These are phyloP conservation scores for Sterna hirundo DNA, from an alignment of 2,113 vertebrate species.

Conservation along the genomic window DNA sequence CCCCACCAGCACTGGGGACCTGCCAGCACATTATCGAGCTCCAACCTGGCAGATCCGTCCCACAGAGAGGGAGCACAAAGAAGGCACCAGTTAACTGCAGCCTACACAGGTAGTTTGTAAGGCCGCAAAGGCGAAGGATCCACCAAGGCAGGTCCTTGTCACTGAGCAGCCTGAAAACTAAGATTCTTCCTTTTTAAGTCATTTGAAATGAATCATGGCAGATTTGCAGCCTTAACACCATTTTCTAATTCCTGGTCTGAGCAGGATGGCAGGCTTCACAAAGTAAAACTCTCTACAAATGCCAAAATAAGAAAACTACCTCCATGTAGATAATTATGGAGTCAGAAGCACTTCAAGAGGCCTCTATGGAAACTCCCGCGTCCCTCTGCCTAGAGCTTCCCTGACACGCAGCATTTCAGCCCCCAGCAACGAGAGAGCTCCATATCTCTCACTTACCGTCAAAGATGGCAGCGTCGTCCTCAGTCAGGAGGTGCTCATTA, in stretches of 20 bases:
- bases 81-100: background rate
- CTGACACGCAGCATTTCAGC: background rate
- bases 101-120: background rate
- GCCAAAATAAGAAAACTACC: background rate
- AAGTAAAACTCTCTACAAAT: background rate
- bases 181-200: background rate
- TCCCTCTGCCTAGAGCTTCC: background rate
- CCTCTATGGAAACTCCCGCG: background rate
- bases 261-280: background rate
- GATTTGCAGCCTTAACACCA: background rate
- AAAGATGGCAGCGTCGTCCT: slow-evolving; percentile 85
- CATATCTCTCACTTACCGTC: slow-evolving; percentile 76
- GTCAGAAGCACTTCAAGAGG: background rate
- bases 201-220: background rate
- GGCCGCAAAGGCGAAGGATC: background rate
- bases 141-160: too few relatives aligned
- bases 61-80: accelerated
- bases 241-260: background rate
- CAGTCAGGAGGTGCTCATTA: slow-evolving; percentile 82
- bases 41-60: background rate
- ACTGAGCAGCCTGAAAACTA: background rate
- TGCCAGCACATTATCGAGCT: background rate
- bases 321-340: background rate
- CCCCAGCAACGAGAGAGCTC: background rate
- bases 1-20: background rate